These are phyloP conservation scores for Eulemur mongoz DNA, from an alignment of 2,797 vertebrate genomes.

Conservation along the genomic window DNA sequence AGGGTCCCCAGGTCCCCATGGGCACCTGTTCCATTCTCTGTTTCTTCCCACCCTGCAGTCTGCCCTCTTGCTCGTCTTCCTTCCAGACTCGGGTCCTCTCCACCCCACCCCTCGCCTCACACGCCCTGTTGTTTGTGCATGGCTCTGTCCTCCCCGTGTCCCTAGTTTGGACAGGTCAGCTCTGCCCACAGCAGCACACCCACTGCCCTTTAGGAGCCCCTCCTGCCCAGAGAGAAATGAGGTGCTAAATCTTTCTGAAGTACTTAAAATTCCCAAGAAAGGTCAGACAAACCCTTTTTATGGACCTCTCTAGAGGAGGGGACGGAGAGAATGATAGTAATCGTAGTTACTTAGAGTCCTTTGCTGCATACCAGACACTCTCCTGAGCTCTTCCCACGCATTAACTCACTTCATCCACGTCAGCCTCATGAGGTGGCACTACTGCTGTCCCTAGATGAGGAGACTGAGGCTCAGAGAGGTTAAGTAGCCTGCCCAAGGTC, in stretches of 20 bases:
- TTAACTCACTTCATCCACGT: neutral
- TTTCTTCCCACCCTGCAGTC: neutral
- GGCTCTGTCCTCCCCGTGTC: neutral
- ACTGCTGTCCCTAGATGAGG: neutral
- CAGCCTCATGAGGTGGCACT: neutral
- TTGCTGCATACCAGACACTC: neutral
- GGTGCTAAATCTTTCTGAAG: conserved; percentile 46
- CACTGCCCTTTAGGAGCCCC: neutral
- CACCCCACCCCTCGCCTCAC: neutral
- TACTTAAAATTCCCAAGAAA: conserved; percentile 49
- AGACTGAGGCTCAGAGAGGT: neutral
- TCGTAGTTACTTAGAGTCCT: neutral
- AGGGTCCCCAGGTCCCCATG: neutral
- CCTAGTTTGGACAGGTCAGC: neutral
- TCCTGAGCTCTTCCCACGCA: neutral
- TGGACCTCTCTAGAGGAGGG: neutral
- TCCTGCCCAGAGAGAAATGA: neutral
- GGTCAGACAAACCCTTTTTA: conserved; percentile 24
- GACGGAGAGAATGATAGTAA: neutral
- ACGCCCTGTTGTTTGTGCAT: neutral
- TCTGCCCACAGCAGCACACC: neutral
- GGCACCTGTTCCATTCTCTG: neutral
- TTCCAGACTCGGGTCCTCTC: neutral
- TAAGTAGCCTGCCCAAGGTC: neutral
- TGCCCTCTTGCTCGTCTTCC: neutral